Evolutionary conservation across 2,113 vertebrate species (phyloP), one percentile per base, ranked within the genome.

Genomic region (Plotosus lineatus): DNA sequence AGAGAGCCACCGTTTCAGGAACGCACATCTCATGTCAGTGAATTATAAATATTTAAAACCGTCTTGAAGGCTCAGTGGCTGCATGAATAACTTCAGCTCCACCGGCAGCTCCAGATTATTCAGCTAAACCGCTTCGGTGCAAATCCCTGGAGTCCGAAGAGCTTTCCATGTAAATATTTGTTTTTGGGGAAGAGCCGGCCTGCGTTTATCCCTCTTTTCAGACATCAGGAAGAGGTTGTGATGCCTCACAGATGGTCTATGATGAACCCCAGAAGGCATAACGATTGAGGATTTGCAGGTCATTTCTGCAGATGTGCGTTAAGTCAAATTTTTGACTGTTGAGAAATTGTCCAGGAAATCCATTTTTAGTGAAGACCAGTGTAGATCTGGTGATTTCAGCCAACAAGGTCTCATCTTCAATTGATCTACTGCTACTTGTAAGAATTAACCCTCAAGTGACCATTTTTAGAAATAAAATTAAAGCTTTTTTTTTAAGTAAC

Each of bases 81-180:
- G 28, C 23, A 11, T 55, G 2, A 61, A 12, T 31, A 26, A 23
- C 10, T 21, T 33, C 48, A 8, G 1, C 3, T 1, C 19, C 19
- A 6, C 21, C 48, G 8, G 12, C 19, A 28, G 21, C n/a, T 28
- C n/a, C 23, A 44, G 63, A 28, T 44, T 9, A 31, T 14, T 79
- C 77, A 79, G 36, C 77, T 69, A 50, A 38, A 21, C 28, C 42
- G 33, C 65, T 56, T 55, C 33, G 28, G 9, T 2, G 6, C 17
- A 8, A 4, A 12, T 31, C 65, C 3, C 17, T 15, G 14, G 28
- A 56, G 31, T 42, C 63, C 4, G 15, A 69, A 63, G 42, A 33
- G 65, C 10, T 79, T 40, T 44, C 0, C 26, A 12, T 66, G 23
- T 69, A 79, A 79, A 79, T 79, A 69, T 79, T 79, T 31, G 63